phyloP scores from a whole-genome alignment of 2,888 invertebrate genomes.

The Stenoptilia bipunctidactyla region DNA sequence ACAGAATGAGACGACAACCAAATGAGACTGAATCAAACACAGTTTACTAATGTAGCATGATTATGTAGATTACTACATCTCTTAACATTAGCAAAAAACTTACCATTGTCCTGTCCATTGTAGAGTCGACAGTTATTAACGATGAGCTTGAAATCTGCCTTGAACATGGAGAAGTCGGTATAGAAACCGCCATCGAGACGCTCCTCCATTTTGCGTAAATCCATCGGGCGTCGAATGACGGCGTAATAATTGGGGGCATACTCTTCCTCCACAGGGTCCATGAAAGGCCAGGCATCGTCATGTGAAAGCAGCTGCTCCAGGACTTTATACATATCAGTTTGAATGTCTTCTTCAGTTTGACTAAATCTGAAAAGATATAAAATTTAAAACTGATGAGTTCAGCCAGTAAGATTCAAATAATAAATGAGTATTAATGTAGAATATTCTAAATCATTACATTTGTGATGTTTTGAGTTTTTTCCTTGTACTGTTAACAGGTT shows the following conservation, averaged over 20 bases:
- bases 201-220: constrained; percentile 88
- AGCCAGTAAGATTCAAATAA: no score
- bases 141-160: constrained; percentile 90
- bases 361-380: constrained; percentile 77
- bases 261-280: constrained; percentile 93
- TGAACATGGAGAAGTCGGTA: constrained; percentile 82
- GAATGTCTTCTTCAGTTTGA: constrained; percentile 86
- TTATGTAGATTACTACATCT: no score
- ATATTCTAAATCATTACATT: no score
- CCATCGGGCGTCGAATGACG: constrained; percentile 86
- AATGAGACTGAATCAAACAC: no score
- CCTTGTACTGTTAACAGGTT: constrained; percentile 53
- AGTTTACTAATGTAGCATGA: no score
- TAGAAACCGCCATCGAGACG: constrained; percentile 87
- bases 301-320: constrained; percentile 89
- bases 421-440: no score
- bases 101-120: constrained; percentile 94
- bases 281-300: constrained; percentile 94
- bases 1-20: no score
- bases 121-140: constrained; percentile 93
- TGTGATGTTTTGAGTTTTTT: constrained; percentile 77
- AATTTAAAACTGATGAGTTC: no score
- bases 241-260: constrained; percentile 90
- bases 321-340: constrained; percentile 93
- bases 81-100: no score